Conservation (phyloP, 1,140 invertebrate genomes). For the Cydia fagiglandana region DNA sequence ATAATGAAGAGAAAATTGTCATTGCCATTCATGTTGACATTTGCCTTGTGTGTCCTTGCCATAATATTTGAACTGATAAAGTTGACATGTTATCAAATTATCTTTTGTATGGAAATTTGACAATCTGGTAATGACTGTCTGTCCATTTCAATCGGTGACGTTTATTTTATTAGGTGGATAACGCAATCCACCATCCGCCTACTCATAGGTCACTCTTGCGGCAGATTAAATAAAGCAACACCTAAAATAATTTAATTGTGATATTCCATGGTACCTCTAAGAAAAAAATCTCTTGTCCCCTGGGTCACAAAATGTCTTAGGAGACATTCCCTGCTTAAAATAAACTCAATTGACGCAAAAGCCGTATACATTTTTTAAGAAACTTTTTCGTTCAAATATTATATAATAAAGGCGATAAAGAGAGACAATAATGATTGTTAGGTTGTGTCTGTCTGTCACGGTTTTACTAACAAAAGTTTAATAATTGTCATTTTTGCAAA, state of each 20-base stretch:
- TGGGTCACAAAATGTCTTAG: background rate
- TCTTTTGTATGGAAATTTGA: too few species aligned
- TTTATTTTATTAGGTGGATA: too few species aligned
- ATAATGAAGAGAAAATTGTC: background rate
- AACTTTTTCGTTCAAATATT: background rate
- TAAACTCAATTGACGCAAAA: background rate
- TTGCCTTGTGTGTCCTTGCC: background rate
- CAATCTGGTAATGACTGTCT: too few species aligned
- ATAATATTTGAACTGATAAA: background rate
- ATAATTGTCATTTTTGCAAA: background rate
- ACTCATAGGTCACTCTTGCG: too few species aligned
- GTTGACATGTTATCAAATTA: background rate
- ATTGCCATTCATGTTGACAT: background rate
- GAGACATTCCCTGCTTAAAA: background rate
- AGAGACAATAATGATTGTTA: constrained; percentile 16
- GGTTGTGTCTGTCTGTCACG: background rate
- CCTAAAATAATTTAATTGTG: too few species aligned
- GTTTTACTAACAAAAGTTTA: background rate
- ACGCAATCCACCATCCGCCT: too few species aligned
- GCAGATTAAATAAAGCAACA: too few species aligned
- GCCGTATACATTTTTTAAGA: background rate
- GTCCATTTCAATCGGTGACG: too few species aligned
- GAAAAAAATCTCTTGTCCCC: background rate
- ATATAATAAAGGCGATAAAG: background rate
- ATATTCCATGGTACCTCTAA: too few species aligned